phyloP scores from a whole-genome alignment of 2,797 vertebrate species.

The Poecile montanus region DNA sequence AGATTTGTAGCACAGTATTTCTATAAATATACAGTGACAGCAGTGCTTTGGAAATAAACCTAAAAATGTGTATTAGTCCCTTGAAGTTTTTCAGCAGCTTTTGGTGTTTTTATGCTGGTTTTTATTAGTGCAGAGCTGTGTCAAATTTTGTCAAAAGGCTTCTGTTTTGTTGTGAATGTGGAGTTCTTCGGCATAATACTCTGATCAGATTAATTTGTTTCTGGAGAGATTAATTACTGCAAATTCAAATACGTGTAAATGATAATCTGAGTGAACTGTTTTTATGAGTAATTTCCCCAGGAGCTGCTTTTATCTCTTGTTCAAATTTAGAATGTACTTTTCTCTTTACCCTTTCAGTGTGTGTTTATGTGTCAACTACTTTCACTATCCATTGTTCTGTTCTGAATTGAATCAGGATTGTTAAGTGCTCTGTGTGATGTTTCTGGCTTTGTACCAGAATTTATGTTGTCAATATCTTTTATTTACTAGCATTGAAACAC shows the following conservation, averaged over 20 bases:
- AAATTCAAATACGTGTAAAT: not conserved
- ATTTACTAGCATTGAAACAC: constrained; percentile 4
- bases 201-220: not conserved
- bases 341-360: not conserved
- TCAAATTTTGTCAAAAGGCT: not conserved
- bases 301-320: not conserved
- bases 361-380: not conserved
- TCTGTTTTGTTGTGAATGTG: not conserved
- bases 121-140: not conserved
- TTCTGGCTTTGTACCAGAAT: constrained; percentile 14
- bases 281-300: constrained; percentile 3
- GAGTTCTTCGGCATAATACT: not conserved
- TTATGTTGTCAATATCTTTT: not conserved
- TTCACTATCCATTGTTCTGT: not conserved
- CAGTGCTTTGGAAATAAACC: not conserved
- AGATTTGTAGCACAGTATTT: not conserved
- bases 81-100: not conserved
- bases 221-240: not conserved
- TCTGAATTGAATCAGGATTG: not conserved
- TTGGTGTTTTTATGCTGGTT: not conserved
- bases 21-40: not conserved
- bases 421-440: not conserved
- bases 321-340: not conserved
- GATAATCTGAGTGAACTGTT: not conserved
- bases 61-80: not conserved